Evolutionary conservation across 35 echinoderm and acorn worm species (phyloP), one percentile per base, ranked within the genome.

Genomic region (Amphiura filiformis): DNA sequence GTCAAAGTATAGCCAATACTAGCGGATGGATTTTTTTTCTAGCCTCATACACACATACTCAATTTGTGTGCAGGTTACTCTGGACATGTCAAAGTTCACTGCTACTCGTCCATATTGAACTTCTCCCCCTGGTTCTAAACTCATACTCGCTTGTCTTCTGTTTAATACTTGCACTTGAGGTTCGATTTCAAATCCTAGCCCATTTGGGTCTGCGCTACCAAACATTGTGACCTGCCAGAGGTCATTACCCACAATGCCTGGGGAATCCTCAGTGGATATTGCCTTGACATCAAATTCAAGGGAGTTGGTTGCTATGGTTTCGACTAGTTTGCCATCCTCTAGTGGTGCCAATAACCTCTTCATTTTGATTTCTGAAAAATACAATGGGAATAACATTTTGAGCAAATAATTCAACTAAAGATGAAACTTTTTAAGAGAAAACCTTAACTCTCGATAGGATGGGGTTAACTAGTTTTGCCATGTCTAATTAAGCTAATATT

Each of bases 211-310:
- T 11, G 84, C 56, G 26, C 87, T 97, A 28, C 92, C 75, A 52
- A 87, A 97, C 18, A 84, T 75, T 33, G 88, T 86, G 15, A 97
- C 81, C 41, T 76, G 88, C 95, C 95, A 97, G 3, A 97, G 85
- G 39, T 88, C 83, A 26, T 86, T 38, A 23, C 91, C 89, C 47
- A 40, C 84, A 15, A 97, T 84, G 13, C 90, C 88, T 31, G 78
- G 49, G 34, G 92, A 92, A 35, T 80, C 80, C 34, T 65, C 65
- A 4, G 79, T 76, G 15, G 96, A 31, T 14, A 87, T 64, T 34
- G 90, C 93, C 13, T 84, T 84, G 0, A 90, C 80, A 57, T 87
- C 79, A 39, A 99, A 90, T 23, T 41, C 77, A 30, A 99, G 38
- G 22, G 83, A 39, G 38, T 94, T 99, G 34, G 65, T 78, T 32